Conservation (phyloP, 2,797 vertebrate species). For the Hyperoplus lanceolatus region DNA sequence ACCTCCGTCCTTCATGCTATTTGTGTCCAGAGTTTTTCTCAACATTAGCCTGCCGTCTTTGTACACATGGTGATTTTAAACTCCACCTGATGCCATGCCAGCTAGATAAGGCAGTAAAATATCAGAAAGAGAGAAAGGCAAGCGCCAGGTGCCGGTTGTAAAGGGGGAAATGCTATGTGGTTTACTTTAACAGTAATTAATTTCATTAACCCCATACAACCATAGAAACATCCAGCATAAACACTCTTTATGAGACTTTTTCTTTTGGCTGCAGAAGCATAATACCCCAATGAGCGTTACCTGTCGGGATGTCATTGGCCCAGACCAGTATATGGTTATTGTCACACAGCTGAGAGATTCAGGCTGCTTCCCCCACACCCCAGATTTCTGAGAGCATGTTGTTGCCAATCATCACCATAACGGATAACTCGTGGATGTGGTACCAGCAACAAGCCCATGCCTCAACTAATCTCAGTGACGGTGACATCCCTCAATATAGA, state of each 20-base stretch:
- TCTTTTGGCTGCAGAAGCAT: slow-evolving; percentile 13
- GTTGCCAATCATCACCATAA: slow-evolving; percentile 53
- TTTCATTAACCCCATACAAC: not conserved
- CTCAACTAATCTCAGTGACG: slow-evolving; percentile 65
- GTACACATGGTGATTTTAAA: not conserved
- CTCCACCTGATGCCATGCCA: not conserved
- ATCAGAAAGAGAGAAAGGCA: not conserved
- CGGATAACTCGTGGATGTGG: slow-evolving; percentile 63
- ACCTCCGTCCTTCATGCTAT: no score
- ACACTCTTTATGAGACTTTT: not conserved
- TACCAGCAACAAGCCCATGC: slow-evolving; percentile 42
- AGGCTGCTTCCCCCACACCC: slow-evolving; percentile 18
- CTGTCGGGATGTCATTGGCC: slow-evolving; percentile 36
- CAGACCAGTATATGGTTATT: slow-evolving; percentile 34
- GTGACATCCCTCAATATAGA: slow-evolving; percentile 44
- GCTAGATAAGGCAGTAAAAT: not conserved
- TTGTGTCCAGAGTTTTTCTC: no score
- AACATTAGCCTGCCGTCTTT: no score
- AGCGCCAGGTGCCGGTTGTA: not conserved
- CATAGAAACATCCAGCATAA: not conserved
- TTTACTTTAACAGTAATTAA: not conserved
- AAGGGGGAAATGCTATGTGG: no score
- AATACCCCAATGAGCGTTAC: slow-evolving; percentile 20
- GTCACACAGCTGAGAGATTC: slow-evolving; percentile 47
- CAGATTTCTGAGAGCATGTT: slow-evolving; percentile 51